Percentiles rank a stretch among this genome's conserved stretches.
Conservation (phyloP, 1,140 invertebrate genomes). For the Dendrolimus punctatus region DNA sequence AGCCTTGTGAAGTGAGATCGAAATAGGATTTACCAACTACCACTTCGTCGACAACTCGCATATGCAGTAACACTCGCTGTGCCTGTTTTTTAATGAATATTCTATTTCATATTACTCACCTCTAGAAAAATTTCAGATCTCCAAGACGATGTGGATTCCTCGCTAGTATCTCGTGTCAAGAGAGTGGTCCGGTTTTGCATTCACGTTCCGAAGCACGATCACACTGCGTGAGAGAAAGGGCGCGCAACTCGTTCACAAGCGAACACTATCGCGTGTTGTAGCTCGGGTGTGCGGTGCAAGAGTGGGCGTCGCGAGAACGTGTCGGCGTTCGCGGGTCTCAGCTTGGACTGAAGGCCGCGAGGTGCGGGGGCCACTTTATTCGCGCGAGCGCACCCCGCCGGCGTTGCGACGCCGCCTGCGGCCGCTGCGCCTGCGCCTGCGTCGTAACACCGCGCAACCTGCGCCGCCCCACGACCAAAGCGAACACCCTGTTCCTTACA, state of each 20-base stretch:
- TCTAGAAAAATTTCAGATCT: conserved; percentile 37
- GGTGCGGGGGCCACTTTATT: conserved; percentile 59
- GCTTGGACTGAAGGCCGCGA: conserved; percentile 60
- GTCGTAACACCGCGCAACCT: conserved; percentile 1
- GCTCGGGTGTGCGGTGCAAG: conserved; percentile 36
- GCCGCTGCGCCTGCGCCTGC: conserved; percentile 13
- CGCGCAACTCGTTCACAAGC: conserved; percentile 44
- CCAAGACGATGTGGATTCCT: conserved; percentile 39
- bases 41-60: conserved; percentile 35
- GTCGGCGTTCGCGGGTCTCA: conserved; percentile 44
- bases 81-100: conserved; percentile 23
- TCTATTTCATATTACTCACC: conserved; percentile 33
- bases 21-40: conserved; percentile 14
- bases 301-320: conserved; percentile 50
- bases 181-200: conserved; percentile 63
- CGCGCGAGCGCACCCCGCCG: conserved; percentile 36
- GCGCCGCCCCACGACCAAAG: not conserved
- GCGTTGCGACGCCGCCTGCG: conserved; percentile 10
- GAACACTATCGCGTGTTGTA: conserved; percentile 50
- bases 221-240: conserved; percentile 67
- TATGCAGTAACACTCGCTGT: conserved; percentile 39
- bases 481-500: not conserved
- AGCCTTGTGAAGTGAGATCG: conserved; percentile 35
- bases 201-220: conserved; percentile 61
- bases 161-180: conserved; percentile 36